Conservation (phyloP, 1,140 invertebrate species). For the Pogonognathellus flavescens region DNA sequence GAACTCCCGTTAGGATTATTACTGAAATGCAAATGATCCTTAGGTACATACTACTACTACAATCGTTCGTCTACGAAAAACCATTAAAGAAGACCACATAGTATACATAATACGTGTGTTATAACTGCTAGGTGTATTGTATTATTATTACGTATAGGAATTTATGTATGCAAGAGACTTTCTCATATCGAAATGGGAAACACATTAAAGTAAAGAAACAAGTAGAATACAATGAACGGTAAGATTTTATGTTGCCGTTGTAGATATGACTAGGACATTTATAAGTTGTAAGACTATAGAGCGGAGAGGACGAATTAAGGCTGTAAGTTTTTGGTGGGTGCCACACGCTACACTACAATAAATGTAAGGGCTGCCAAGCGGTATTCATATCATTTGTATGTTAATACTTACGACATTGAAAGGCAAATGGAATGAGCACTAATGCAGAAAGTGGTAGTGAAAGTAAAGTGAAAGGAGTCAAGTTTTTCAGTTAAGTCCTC, state of each 20-base stretch:
- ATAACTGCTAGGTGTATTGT: no score
- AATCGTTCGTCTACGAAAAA: background rate
- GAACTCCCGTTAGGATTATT: no score
- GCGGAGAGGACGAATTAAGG: no score
- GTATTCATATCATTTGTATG: slow-evolving; percentile 26
- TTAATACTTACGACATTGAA: slow-evolving; percentile 28
- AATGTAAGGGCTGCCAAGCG: slow-evolving; percentile 12
- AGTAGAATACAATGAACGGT: slow-evolving; percentile 26
- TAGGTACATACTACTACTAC: background rate
- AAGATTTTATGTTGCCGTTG: no score
- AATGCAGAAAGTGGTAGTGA: slow-evolving; percentile 15
- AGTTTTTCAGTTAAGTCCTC: slow-evolving; percentile 47
- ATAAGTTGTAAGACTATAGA: no score
- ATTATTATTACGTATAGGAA: no score
- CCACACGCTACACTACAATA: background rate
- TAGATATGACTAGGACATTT: no score
- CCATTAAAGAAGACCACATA: slow-evolving; percentile 6
- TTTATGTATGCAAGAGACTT: no score
- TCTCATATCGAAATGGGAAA: background rate
- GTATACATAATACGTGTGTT: no score
- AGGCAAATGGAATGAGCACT: slow-evolving; percentile 10
- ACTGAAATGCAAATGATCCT: slow-evolving; percentile 13
- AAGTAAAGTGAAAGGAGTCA: slow-evolving; percentile 43
- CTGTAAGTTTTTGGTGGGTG: no score
- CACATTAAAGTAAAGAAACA: background rate